Evolutionary conservation across 2,797 vertebrate genomes (phyloP).

Genomic region (Steatocranus sp.): DNA sequence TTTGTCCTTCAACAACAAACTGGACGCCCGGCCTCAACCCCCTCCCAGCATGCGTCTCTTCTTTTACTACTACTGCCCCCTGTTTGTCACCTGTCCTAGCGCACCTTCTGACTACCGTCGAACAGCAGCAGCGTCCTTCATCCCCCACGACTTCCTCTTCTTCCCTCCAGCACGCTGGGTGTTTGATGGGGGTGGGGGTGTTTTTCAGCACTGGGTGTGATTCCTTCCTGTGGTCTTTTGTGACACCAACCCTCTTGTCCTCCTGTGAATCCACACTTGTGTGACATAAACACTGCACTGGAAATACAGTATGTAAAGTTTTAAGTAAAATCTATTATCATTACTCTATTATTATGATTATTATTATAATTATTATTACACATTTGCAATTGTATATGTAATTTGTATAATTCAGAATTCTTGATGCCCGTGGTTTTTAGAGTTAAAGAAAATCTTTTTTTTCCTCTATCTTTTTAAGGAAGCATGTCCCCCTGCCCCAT

Average conservation of each 20-base stretch:
- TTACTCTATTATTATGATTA: constrained; percentile 48
- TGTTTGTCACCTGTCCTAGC: constrained; percentile 20
- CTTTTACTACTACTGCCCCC: constrained; percentile 32
- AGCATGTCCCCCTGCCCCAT: constrained; percentile 69
- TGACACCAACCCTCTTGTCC: constrained; percentile 40
- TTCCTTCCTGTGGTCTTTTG: constrained; percentile 31
- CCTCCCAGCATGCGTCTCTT: constrained; percentile 69
- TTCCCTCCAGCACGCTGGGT: constrained; percentile 17
- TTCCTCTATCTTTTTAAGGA: constrained; percentile 68
- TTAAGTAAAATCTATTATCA: constrained; percentile 66
- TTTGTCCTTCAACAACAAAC: constrained; percentile 24
- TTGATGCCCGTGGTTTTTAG: constrained; percentile 75
- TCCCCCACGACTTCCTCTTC: constrained; percentile 3
- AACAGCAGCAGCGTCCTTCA: not conserved
- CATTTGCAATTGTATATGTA: constrained; percentile 74
- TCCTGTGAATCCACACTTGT: constrained; percentile 57
- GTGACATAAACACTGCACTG: constrained; percentile 72
- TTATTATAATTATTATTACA: constrained; percentile 66
- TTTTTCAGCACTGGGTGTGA: constrained; percentile 25
- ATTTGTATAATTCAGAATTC: constrained; percentile 73
- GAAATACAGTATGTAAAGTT: constrained; percentile 76
- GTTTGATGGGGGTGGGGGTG: not conserved
- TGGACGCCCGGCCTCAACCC: constrained; percentile 41
- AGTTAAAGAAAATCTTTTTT: constrained; percentile 50
- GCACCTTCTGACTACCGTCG: not conserved